Base-by-base conservation (phyloP, 2,797 vertebrate genomes). In the Arremon aurantiirostris region DNA sequence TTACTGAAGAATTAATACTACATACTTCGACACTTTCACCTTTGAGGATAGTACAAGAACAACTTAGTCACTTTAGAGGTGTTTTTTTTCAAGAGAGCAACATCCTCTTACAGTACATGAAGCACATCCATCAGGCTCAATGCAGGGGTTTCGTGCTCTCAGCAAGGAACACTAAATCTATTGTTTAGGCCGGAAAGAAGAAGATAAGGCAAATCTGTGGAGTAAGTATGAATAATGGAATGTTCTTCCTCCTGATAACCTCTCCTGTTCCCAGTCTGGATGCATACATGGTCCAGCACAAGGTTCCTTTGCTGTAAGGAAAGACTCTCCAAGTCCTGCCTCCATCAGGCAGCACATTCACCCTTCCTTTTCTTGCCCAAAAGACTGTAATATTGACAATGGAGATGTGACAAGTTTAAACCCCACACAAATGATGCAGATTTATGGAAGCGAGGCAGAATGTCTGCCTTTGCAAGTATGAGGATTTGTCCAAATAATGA, bases 371-470 rank as follows among this genome's bases (percentile, higher is more conserved):
- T 28, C 42, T 57, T 59, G 4, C 15, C 59, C 19, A 22, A 49
- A 75, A 82, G 17, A n/a, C 47, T 86, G 55, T 12, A 57, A 5
- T 24, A 20, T 22, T 42, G 13, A 3, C 11, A 56, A 8, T 2
- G 16, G 46, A 50, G 14, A 57, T 8, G 7, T 20, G 21, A 49
- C 10, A 71, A 56, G 7, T 32, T 86, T 72, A 30, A 78, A 52
- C 14, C 39, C 17, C 26, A 37, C 8, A 12, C 2, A 72, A 64
- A 72, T 3, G 0, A 63, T 9, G 28, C 10, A 66, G 3, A 0
- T 61, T 50, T 72, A 34, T 8, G 6, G 42, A 61, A 39, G 2
- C 1, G 8, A 88, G 18, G 39, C 22, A 78, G 47, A 93, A 70
- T 9, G 9, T 55, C 10, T 10, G 6, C 28, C 24, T 71, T 47